Evolutionary conservation across 2,888 invertebrate species (phyloP).

Genomic region (Polyommatus icarus): DNA sequence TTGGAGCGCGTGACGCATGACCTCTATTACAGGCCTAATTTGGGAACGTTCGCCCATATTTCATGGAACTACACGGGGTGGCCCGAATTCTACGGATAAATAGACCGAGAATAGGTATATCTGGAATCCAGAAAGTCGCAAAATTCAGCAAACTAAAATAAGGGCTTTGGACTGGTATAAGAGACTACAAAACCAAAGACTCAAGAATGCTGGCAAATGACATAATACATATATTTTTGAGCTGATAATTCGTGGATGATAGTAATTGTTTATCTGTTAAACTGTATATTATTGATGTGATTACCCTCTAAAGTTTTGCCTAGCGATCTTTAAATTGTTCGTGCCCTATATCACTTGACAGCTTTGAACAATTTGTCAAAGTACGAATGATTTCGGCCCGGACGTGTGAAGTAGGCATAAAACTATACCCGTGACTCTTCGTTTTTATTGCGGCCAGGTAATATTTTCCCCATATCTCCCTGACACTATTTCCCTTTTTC

Average conservation of each 20-base stretch:
- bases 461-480: conserved; percentile 45
- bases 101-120: neutral
- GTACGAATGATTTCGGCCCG: neutral
- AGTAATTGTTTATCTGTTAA: too few relatives aligned
- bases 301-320: too few relatives aligned
- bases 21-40: conserved; percentile 68
- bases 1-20: conserved; percentile 60
- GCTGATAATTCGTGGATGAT: too few relatives aligned
- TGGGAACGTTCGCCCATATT: conserved; percentile 68
- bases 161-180: neutral
- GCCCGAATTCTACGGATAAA: conserved; percentile 36
- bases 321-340: neutral
- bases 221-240: too few relatives aligned
- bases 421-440: neutral
- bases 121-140: neutral
- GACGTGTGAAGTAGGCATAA: neutral
- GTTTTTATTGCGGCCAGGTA: neutral
- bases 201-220: too few relatives aligned
- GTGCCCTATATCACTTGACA: neutral
- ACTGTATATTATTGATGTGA: too few relatives aligned
- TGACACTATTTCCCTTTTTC: conserved; percentile 12
- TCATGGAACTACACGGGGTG: conserved; percentile 55
- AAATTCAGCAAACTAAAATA: neutral
- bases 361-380: neutral
- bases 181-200: too few relatives aligned